These are phyloP conservation scores for Microtus pennsylvanicus DNA, from an alignment of 2,113 vertebrate species.

Conservation along the genomic window DNA sequence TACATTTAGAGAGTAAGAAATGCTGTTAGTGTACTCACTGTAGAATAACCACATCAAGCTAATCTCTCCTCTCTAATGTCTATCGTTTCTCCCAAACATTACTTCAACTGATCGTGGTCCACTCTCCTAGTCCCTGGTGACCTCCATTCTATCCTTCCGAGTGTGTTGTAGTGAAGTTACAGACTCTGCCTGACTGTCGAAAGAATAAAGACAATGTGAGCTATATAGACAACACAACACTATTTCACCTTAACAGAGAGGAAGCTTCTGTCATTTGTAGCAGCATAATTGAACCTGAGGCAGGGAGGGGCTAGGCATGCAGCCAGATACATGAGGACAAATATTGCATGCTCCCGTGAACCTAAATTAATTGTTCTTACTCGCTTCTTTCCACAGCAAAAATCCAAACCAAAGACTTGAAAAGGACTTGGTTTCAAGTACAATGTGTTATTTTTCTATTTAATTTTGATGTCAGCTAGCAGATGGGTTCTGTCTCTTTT, in stretches of 20 bases:
- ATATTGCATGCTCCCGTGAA: too few species aligned
- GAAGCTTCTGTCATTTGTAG: not conserved
- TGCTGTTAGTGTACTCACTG: not conserved
- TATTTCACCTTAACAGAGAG: not conserved
- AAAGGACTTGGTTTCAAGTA: not conserved
- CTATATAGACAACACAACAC: too few species aligned
- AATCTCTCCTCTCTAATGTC: not conserved
- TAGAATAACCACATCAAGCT: not conserved
- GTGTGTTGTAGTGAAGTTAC: not conserved
- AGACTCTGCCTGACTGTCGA: not conserved
- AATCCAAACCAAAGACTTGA: not conserved
- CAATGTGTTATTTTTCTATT: not conserved
- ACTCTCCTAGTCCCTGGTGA: not conserved
- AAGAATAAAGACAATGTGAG: not conserved
- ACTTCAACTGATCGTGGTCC: fast-evolving
- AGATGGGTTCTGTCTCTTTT: not conserved
- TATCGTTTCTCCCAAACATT: too few species aligned
- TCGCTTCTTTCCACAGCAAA: not conserved
- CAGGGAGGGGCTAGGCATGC: not conserved
- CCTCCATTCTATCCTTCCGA: not conserved
- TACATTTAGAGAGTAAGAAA: not conserved
- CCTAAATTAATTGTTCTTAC: not conserved
- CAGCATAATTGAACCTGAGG: not conserved
- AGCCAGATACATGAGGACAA: not conserved
- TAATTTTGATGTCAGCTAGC: not conserved